Evolutionary conservation across 2,113 vertebrate genomes (phyloP), one percentile per base, ranked within the genome.

Genomic region (Dolichotis patagonum): DNA sequence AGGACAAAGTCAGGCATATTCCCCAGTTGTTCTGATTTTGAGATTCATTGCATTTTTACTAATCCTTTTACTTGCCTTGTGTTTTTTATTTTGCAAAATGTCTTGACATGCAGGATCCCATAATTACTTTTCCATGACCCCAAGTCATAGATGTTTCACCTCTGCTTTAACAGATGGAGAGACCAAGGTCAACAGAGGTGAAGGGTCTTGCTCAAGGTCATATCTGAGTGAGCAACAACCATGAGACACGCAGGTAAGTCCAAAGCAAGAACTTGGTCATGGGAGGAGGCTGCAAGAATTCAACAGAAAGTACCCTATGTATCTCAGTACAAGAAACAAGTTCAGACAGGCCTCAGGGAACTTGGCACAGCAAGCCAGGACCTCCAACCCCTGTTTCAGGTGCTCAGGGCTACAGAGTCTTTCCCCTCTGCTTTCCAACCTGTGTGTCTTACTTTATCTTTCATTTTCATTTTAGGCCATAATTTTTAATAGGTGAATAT

Each of bases 171-270:
- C 58, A 67, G 24, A 73, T 73, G 9, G 19, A 12, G n/a, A 87
- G 14, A 58, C 41, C 46, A 38, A 84, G 13, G 28, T 41, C 26
- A 81, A 3, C 35, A 30, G 41, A 54, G 4, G 38, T 84, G 11
- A 97, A 86, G n/a, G 32, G 32, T 54, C 67, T 95, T 75, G n/a
- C 20, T n/a, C 5, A 81, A 20, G 14, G 28, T 71, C 90, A 97
- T 3, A 89, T 2, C 32, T 88, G 52, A 71, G 77, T 87, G 87
- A 96, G 38, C 94, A 89, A 80, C 38, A 78, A 52, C 52, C 14
- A 16, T 14, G 22, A 7, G 28, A 30, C 43, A 80, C 38, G 88
- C 73, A 82, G n/a, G 38, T 81, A 93, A 49, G 54, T 10, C 24
- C 75, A 38, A 85, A 85, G 60, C 93, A 49, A 78, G 87, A 67